phyloP scores from a whole-genome alignment of 1,140 invertebrate species.

The Listronotus bonariensis region DNA sequence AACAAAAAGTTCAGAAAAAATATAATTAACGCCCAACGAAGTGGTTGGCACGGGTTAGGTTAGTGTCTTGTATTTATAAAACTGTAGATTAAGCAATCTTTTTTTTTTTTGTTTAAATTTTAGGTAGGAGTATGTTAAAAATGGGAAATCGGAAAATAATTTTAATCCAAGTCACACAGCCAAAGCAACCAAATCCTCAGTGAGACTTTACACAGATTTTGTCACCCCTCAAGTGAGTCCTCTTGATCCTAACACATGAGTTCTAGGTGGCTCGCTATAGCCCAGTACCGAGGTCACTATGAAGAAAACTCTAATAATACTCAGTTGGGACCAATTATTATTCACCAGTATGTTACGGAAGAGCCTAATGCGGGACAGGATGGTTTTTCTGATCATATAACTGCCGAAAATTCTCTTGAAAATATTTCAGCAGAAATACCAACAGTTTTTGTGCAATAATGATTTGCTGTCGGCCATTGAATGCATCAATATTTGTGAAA shows the following conservation, averaged over 20 bases:
- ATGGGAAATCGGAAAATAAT: constrained; percentile 53
- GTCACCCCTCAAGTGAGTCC: constrained; percentile 62
- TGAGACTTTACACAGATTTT: constrained; percentile 60
- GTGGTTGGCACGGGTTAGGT: too few species aligned
- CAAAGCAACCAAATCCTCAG: constrained; percentile 43
- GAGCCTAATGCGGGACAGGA: constrained; percentile 27
- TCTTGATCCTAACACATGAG: constrained; percentile 65
- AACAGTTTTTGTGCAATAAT: constrained; percentile 46
- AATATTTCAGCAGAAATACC: constrained; percentile 33
- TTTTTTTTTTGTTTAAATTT: constrained; percentile 24
- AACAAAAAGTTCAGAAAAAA: too few species aligned
- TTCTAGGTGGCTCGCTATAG: constrained; percentile 62
- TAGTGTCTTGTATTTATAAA: too few species aligned
- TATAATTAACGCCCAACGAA: too few species aligned
- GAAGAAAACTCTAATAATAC: constrained; percentile 52
- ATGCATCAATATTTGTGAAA: constrained; percentile 54
- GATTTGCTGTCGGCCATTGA: constrained; percentile 50
- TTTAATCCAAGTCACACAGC: background rate
- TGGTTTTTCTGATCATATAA: constrained; percentile 31
- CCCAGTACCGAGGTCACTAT: constrained; percentile 55
- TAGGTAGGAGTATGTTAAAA: constrained; percentile 64
- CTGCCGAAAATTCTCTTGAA: constrained; percentile 34
- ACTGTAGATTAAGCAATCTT: too few species aligned
- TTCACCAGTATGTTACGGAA: constrained; percentile 53
- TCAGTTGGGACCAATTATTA: constrained; percentile 61